Conservation (phyloP, 2,888 invertebrate species). For the Trypoxylon attenuatum region DNA sequence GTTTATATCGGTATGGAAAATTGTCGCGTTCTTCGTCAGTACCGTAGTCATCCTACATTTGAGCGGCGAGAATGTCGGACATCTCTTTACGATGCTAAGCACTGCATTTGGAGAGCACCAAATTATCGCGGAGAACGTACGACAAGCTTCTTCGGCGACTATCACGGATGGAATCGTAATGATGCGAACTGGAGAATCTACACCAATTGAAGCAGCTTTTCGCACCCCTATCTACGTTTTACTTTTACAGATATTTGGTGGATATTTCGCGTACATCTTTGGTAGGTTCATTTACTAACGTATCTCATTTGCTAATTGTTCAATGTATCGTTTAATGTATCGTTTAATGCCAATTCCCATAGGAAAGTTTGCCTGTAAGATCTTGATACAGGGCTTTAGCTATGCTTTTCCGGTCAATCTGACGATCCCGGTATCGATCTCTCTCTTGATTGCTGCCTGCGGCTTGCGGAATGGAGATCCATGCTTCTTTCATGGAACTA, state of each 20-base stretch:
- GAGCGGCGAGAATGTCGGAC: constrained; percentile 85
- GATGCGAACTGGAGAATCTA: constrained; percentile 84
- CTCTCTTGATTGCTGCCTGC: constrained; percentile 90
- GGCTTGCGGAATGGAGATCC: constrained; percentile 90
- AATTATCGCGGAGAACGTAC: constrained; percentile 85
- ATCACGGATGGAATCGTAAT: constrained; percentile 83
- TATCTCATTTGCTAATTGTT: no score
- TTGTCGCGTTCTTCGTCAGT: constrained; percentile 85
- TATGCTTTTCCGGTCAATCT: constrained; percentile 97
- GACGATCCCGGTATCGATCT: constrained; percentile 92
- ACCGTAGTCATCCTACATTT: constrained; percentile 84
- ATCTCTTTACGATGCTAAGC: constrained; percentile 85
- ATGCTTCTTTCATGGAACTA: constrained; percentile 90
- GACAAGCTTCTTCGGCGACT: constrained; percentile 70
- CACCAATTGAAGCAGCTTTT: constrained; percentile 82
- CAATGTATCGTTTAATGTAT: no score
- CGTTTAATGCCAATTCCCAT: constrained; percentile 57
- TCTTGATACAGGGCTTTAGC: constrained; percentile 97
- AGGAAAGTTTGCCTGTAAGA: constrained; percentile 96
- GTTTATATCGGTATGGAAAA: constrained; percentile 94
- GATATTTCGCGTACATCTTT: constrained; percentile 93
- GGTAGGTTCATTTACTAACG: constrained; percentile 76
- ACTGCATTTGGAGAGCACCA: constrained; percentile 86
- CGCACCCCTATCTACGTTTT: constrained; percentile 86
- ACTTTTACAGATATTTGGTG: constrained; percentile 87